Percentiles rank a stretch among this genome's conserved stretches.
Evolutionary conservation across 2,888 invertebrate genomes (phyloP).

Genomic region (Neelides folsomi): DNA sequence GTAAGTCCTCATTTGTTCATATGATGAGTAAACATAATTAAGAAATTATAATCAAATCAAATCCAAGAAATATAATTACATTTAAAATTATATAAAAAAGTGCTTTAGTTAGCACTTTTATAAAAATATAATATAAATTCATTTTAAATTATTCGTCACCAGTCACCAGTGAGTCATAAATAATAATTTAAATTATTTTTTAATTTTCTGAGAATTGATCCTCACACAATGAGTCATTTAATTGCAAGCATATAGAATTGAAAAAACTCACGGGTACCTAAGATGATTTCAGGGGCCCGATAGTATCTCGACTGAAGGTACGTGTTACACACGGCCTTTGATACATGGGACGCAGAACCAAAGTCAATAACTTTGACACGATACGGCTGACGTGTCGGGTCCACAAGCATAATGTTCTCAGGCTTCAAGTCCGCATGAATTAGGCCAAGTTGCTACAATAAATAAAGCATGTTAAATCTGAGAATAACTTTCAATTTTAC

Average conservation of each 20-base stretch:
- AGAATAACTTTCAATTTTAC: too few species aligned
- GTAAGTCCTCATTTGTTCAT: too few species aligned
- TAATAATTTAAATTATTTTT: too few species aligned
- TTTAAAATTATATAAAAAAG: too few species aligned
- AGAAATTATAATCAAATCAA: too few species aligned
- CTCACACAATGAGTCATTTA: background rate
- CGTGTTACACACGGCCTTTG: conserved; percentile 98
- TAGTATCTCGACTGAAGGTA: conserved; percentile 98
- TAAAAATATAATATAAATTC: too few species aligned
- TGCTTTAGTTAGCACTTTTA: too few species aligned
- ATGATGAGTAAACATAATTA: too few species aligned
- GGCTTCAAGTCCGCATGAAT: conserved; percentile 99
- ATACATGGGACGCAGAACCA: conserved; percentile 97
- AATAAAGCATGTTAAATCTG: conserved; percentile 10
- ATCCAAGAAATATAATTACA: too few species aligned
- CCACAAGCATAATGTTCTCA: conserved; percentile 99
- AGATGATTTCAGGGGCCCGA: conserved; percentile 90
- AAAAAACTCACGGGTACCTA: conserved; percentile 46
- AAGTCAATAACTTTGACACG: conserved; percentile 99
- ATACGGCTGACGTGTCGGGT: conserved; percentile 94
- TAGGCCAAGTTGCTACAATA: conserved; percentile 79
- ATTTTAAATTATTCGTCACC: too few species aligned
- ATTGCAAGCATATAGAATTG: background rate
- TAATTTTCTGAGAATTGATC: too few species aligned
- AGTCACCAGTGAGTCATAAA: too few species aligned